Conservation (phyloP, 1,140 invertebrate genomes). For the Trichonephila inaurata region DNA sequence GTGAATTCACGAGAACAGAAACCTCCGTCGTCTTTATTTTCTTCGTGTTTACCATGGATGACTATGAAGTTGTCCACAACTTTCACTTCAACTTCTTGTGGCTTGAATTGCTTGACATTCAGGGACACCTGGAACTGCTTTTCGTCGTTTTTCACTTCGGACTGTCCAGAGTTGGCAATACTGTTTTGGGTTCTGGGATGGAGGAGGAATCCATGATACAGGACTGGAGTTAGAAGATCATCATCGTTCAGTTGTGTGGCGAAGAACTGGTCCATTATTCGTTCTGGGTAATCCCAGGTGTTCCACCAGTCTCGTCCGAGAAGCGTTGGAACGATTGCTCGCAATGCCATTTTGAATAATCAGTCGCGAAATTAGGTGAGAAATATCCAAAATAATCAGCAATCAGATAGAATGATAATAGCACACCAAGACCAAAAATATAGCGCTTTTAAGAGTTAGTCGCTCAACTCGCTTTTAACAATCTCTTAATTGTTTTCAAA, state of each 20-base stretch:
- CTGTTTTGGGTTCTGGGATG: neutral
- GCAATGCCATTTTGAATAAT: neutral
- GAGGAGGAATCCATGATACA: neutral
- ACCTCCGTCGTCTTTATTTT: neutral
- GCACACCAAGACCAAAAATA: neutral
- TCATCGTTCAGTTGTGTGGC: constrained; percentile 77
- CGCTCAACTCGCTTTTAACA: neutral
- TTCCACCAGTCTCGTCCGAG: constrained; percentile 60
- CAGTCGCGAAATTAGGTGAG: neutral
- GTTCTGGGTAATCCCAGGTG: constrained; percentile 54
- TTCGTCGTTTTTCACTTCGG: neutral
- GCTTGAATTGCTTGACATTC: neutral
- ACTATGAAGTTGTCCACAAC: neutral
- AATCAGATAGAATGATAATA: too few species aligned
- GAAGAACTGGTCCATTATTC: constrained; percentile 78
- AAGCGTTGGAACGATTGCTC: neutral
- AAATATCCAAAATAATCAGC: neutral
- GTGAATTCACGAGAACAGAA: neutral
- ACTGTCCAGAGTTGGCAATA: neutral
- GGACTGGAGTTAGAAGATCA: constrained; percentile 63
- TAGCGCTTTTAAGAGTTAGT: neutral
- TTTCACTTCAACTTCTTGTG: neutral
- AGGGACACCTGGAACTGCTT: neutral
- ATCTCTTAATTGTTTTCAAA: neutral
- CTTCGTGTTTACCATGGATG: neutral